Percentiles rank a stretch among this genome's conserved stretches.
phyloP scores from a whole-genome alignment of 2,797 vertebrate species.

The Argyrosomus regius region DNA sequence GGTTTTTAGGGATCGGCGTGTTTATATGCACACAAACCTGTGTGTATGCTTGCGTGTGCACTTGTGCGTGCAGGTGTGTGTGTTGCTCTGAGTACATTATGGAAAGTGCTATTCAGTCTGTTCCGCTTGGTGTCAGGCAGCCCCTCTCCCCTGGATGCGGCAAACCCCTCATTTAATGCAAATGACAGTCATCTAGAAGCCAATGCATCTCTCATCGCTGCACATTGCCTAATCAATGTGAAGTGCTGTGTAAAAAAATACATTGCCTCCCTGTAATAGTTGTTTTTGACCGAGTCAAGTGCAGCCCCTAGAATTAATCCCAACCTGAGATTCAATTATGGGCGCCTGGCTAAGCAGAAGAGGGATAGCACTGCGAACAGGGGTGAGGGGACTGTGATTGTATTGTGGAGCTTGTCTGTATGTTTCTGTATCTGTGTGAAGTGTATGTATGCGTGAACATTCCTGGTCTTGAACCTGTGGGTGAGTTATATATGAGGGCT shows the following conservation, averaged over 20 bases:
- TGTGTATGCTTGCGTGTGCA: constrained; percentile 25
- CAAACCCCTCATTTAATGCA: constrained; percentile 99
- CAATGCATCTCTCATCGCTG: constrained; percentile 92
- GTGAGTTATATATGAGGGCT: constrained; percentile 43
- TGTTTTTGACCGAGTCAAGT: constrained; percentile 99
- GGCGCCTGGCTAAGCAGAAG: constrained; percentile 87
- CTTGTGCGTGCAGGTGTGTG: constrained; percentile 40
- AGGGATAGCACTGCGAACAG: constrained; percentile 68
- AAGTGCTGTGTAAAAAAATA: constrained; percentile 99
- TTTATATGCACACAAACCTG: constrained; percentile 16
- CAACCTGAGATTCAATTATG: constrained; percentile 98
- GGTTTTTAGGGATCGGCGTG: not conserved
- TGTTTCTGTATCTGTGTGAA: constrained; percentile 60
- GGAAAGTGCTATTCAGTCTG: constrained; percentile 68
- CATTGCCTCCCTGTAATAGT: constrained; percentile 98
- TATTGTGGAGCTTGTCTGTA: constrained; percentile 46
- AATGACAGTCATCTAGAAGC: constrained; percentile 99
- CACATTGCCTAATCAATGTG: constrained; percentile 99
- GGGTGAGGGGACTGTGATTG: constrained; percentile 66
- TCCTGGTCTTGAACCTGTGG: constrained; percentile 45
- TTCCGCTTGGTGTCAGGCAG: constrained; percentile 74
- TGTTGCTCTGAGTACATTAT: constrained; percentile 58
- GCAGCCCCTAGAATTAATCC: constrained; percentile 99
- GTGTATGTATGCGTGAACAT: constrained; percentile 65
- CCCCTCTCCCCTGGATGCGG: constrained; percentile 82